A percentile compares a stretch with the other conserved stretches of the same genome.
phyloP scores from a whole-genome alignment of 2,113 vertebrate genomes.

The Periophthalmus modestus region DNA sequence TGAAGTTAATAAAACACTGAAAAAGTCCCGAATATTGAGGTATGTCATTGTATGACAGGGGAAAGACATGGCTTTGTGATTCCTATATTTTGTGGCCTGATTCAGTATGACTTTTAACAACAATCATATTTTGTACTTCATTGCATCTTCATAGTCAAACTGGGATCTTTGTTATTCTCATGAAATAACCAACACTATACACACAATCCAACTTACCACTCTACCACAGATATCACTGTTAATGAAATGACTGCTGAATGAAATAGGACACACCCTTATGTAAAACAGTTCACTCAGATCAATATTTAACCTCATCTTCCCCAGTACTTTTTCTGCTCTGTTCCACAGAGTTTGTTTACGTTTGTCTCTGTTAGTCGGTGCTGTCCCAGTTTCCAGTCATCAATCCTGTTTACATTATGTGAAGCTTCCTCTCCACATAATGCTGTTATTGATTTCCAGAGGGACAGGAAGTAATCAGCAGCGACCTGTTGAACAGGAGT shows the following conservation, averaged over 20 bases:
- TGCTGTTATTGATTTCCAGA: conserved; percentile 53
- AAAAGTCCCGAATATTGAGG: neutral
- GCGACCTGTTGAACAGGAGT: conserved; percentile 3
- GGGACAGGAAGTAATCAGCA: conserved; percentile 31
- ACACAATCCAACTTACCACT: neutral
- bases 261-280: neutral
- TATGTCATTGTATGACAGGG: neutral
- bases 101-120: neutral
- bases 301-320: neutral
- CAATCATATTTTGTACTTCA: neutral
- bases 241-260: neutral
- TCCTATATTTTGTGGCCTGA: neutral
- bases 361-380: conserved; percentile 1
- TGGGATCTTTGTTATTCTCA: neutral
- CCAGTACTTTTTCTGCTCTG: neutral
- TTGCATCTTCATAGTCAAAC: neutral
- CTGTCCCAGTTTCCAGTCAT: conserved; percentile 62
- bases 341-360: neutral
- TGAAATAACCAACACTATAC: neutral
- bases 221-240: too few species aligned
- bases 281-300: neutral
- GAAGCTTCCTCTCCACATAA: conserved; percentile 32
- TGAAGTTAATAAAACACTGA: neutral
- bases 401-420: conserved; percentile 46
- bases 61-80: neutral